Base-by-base conservation (phyloP, 2,113 vertebrate genomes). In the Ariopsis seemanni region DNA sequence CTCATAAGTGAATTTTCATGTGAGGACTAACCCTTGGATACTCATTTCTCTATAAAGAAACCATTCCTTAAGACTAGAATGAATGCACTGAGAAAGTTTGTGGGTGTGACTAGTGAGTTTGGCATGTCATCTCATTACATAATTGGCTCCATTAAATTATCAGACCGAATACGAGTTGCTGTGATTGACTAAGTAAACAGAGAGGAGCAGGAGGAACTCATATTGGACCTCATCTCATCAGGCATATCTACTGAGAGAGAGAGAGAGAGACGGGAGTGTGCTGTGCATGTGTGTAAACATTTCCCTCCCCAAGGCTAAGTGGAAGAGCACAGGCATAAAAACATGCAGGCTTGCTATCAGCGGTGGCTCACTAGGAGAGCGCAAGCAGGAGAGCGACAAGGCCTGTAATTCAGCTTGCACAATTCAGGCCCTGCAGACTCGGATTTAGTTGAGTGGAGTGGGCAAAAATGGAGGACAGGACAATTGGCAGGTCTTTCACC, bases 101-200 rank as follows among this genome's bases (percentile, higher is more conserved):
- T 53, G 69, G 55, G 67, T 82, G 82, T 87, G 63, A 80, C 71
- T 75, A 58, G 65, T 85, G 55, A 75, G 83, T 72, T 88, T 85
- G 87, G 86, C 71, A 57, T 27, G 52, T 85, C 87, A 72, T 87
- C 87, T 87, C 84, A 55, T 86, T 75, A 25, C 77, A 84, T 87
- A 90, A 90, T 84, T 84, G 88, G 78, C 78, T 11, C 17, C 25
- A 20, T 80, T 80, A 80, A 80, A 60, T 42, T 42, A 42, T 42
- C 53, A 80, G 25, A 34, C 1, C 2, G 80, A 91, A 87, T 83
- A 91, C 88, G 88, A 89, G 89, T 88, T 87, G 85, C 75, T 67
- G 85, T 85, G 91, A 92, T 90, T 91, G 90, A 87, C 42, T 55
- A 87, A 91, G 90, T 91, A 91, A 48, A 69, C 67, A 87, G 84